A percentile compares a stretch with the other conserved stretches of the same genome.
Conservation (phyloP, 2,797 vertebrate species). For the Tauraco hartlaubi region DNA sequence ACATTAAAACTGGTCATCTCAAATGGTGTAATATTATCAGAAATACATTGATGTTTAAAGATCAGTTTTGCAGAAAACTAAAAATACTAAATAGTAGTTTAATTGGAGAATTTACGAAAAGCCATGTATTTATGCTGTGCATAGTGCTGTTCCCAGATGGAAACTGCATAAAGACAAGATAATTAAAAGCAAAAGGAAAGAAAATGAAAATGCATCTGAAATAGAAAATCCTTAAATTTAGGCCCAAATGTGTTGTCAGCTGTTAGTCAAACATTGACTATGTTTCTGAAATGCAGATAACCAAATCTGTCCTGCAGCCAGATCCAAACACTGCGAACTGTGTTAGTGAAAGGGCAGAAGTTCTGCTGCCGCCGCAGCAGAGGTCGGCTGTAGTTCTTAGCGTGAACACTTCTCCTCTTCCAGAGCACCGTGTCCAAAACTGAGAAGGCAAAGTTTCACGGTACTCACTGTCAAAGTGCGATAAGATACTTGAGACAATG, state of each 20-base stretch:
- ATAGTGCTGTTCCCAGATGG: neutral
- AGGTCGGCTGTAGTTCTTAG: neutral
- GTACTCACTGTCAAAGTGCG: neutral
- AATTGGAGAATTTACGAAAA: neutral
- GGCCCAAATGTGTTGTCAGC: neutral
- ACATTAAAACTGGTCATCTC: neutral
- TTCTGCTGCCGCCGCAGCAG: neutral
- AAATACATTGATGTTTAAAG: neutral
- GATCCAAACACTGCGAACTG: neutral
- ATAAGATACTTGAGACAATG: neutral
- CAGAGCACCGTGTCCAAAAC: neutral
- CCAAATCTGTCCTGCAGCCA: neutral
- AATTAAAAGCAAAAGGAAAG: neutral
- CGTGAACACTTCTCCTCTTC: neutral
- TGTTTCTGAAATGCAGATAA: slow-evolving; percentile 12
- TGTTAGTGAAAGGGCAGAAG: neutral
- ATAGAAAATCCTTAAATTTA: neutral
- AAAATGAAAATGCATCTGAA: neutral
- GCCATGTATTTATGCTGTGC: neutral
- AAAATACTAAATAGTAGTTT: neutral
- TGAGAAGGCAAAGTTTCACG: neutral
- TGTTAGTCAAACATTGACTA: neutral
- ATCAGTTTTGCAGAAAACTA: neutral
- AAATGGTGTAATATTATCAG: neutral
- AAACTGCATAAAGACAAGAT: neutral